Percentiles rank a stretch among this genome's conserved stretches.
These are phyloP conservation scores for Drepana arcuata DNA, from an alignment of 1,140 invertebrate species.

Conservation along the genomic window DNA sequence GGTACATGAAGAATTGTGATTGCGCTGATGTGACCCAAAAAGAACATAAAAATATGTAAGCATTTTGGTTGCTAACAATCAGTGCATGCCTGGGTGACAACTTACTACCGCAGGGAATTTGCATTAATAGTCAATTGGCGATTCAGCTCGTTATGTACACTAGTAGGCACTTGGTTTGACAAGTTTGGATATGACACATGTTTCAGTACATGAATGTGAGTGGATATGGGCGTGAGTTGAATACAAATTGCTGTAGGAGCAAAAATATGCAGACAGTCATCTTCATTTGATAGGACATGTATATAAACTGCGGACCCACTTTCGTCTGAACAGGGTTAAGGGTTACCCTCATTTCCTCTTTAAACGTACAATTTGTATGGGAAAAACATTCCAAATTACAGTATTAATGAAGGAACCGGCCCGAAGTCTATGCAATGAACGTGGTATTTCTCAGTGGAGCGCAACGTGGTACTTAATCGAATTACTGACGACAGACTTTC, in stretches of 20 bases:
- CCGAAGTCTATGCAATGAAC: slow-evolving; percentile 2
- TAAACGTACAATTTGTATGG: background rate
- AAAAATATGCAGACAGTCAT: slow-evolving; percentile 11
- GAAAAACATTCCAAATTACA: background rate
- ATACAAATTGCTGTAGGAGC: slow-evolving; percentile 21
- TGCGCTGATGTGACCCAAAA: slow-evolving; percentile 47
- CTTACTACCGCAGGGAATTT: slow-evolving; percentile 36
- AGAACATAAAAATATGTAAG: slow-evolving; percentile 14
- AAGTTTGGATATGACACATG: slow-evolving; percentile 59
- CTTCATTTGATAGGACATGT: no score
- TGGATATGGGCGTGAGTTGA: slow-evolving; percentile 18
- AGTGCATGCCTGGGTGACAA: slow-evolving; percentile 15
- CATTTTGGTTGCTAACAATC: slow-evolving; percentile 10
- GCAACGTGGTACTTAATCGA: slow-evolving; percentile 41
- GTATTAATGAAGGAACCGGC: background rate
- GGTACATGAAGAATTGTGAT: slow-evolving; percentile 4
- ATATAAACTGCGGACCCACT: no score
- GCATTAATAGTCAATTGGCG: slow-evolving; percentile 45
- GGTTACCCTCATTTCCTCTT: no score
- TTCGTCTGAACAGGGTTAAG: background rate
- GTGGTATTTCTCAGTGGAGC: slow-evolving; percentile 25
- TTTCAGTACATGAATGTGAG: slow-evolving; percentile 23
- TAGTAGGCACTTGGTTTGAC: slow-evolving; percentile 20
- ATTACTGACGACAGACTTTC: slow-evolving; percentile 41
- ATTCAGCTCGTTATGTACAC: slow-evolving; percentile 37